phyloP scores from a whole-genome alignment of 2,888 invertebrate genomes.

The Stenolophus ochropezus region DNA sequence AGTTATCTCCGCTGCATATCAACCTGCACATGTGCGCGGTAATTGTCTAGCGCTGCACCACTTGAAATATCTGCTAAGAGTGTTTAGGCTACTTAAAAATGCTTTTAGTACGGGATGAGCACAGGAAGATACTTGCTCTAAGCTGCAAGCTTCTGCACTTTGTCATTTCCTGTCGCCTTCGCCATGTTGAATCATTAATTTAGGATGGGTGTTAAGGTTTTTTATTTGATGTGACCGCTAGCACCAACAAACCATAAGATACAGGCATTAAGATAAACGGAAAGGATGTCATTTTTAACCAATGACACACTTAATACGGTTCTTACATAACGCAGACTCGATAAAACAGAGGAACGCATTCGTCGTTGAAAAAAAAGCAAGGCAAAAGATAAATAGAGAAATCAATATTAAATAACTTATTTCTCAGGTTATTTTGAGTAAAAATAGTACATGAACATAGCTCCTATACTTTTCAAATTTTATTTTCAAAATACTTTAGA shows the following conservation, averaged over 20 bases:
- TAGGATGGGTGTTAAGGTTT: conserved; percentile 26
- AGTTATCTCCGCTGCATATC: conserved; percentile 35
- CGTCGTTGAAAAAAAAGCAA: too few species aligned
- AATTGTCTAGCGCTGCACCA: conserved; percentile 50
- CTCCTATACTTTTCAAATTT: too few species aligned
- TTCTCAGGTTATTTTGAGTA: too few species aligned
- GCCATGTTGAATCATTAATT: conserved; percentile 34
- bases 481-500: too few species aligned
- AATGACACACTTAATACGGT: background rate
- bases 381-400: too few species aligned
- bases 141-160: conserved; percentile 52
- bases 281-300: background rate
- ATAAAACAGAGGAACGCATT: too few species aligned
- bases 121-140: conserved; percentile 18
- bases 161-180: conserved; percentile 50
- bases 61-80: conserved; percentile 70
- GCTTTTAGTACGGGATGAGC: conserved; percentile 68
- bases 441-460: too few species aligned
- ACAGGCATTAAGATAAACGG: background rate
- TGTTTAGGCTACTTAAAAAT: conserved; percentile 72
- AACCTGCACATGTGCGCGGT: conserved; percentile 49
- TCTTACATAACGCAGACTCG: background rate
- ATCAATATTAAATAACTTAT: too few species aligned
- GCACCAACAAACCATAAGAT: conserved; percentile 30
- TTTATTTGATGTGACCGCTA: background rate